Conservation (phyloP, 2,888 invertebrate species). For the Agriotes lineatus region DNA sequence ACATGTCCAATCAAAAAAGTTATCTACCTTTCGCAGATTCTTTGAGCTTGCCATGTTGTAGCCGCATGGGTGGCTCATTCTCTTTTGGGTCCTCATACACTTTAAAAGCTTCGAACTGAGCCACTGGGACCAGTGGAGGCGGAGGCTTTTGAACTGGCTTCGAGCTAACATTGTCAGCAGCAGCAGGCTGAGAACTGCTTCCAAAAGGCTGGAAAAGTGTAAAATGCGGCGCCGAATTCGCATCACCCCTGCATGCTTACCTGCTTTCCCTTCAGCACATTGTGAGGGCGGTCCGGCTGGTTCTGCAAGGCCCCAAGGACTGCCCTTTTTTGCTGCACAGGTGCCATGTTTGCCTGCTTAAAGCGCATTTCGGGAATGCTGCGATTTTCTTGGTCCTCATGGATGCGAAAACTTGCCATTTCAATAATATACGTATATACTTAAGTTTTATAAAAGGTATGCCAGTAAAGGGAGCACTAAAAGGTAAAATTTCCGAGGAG, state of each 20-base stretch:
- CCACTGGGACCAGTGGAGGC: conserved; percentile 71
- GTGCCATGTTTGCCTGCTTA: conserved; percentile 69
- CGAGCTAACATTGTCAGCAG: conserved; percentile 30
- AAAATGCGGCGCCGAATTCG: too few relatives aligned
- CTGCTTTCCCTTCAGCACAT: conserved; percentile 53
- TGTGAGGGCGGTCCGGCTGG: conserved; percentile 67
- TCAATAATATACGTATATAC: too few relatives aligned
- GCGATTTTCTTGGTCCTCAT: conserved; percentile 83
- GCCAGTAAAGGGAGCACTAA: conserved; percentile 25
- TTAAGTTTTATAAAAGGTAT: conserved; percentile 15
- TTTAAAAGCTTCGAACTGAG: conserved; percentile 82
- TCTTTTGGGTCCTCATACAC: conserved; percentile 77
- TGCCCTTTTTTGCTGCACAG: conserved; percentile 71
- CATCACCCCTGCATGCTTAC: too few relatives aligned
- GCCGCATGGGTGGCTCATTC: conserved; percentile 57
- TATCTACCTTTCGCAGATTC: too few relatives aligned
- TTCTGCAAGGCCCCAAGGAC: conserved; percentile 75
- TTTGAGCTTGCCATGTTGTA: not conserved
- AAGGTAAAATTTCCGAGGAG: not conserved
- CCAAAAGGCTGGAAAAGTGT: too few relatives aligned
- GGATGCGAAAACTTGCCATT: conserved; percentile 83
- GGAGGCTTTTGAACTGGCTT: conserved; percentile 51
- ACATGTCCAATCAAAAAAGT: too few relatives aligned
- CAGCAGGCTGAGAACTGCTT: too few relatives aligned
- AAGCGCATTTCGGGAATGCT: conserved; percentile 62